phyloP scores from a whole-genome alignment of 2,888 invertebrate species.

The Sympetrum striolatum region DNA sequence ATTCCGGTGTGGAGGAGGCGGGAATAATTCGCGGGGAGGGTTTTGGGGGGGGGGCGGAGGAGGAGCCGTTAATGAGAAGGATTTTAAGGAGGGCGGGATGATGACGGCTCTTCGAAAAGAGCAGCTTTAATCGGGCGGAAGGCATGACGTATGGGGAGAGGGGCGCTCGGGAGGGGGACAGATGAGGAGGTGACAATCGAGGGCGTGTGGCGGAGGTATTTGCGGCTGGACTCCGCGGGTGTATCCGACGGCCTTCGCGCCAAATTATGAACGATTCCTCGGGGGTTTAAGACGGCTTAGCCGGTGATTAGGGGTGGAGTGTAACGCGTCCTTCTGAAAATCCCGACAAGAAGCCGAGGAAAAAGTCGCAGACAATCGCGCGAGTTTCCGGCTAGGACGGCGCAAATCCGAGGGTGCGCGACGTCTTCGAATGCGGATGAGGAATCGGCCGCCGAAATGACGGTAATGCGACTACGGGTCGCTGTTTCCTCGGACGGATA shows the following conservation, averaged over 20 bases:
- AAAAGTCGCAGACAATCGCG: neutral
- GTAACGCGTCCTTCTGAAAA: neutral
- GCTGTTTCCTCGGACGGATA: too few species aligned
- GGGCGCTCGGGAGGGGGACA: neutral
- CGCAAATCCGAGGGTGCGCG: neutral
- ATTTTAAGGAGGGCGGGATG: constrained; percentile 9
- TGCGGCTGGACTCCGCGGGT: too few species aligned
- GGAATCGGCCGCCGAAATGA: too few species aligned
- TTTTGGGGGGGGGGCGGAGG: too few species aligned
- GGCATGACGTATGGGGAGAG: neutral
- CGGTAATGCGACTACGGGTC: too few species aligned
- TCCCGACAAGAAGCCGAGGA: neutral
- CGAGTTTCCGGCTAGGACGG: too few species aligned
- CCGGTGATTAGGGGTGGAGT: neutral
- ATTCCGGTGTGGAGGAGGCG: constrained; percentile 7
- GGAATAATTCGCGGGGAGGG: neutral
- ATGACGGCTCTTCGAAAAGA: constrained; percentile 36
- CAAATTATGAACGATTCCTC: neutral
- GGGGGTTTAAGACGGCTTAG: neutral
- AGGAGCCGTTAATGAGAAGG: constrained; percentile 37
- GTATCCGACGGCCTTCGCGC: constrained; percentile 1
- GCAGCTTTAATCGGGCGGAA: constrained; percentile 34
- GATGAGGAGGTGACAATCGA: constrained; percentile 21
- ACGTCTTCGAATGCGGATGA: neutral
- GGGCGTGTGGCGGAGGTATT: neutral